phyloP scores from a whole-genome alignment of 2,113 vertebrate genomes.

The Pycnonotus jocosus region DNA sequence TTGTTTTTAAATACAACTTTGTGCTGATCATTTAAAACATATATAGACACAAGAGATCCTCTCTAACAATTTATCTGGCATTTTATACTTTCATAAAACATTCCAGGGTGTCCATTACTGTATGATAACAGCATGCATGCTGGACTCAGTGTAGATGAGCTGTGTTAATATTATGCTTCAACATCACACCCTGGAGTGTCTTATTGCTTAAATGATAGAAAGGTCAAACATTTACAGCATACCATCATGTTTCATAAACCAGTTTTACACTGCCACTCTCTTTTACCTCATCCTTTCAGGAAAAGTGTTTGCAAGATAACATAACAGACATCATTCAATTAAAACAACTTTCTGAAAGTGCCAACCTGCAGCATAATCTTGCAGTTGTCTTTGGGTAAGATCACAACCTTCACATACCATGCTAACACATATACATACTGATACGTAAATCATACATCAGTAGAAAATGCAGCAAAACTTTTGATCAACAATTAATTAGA shows the following conservation, averaged over 20 bases:
- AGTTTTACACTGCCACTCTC: neutral
- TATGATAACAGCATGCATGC: neutral
- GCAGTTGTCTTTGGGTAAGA: neutral
- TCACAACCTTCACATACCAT: neutral
- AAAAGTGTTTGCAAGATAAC: neutral
- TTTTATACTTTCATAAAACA: neutral
- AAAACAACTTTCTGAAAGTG: neutral
- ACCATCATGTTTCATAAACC: neutral
- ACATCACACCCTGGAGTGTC: neutral
- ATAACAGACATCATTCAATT: neutral
- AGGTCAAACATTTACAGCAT: conserved; percentile 18
- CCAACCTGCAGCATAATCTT: neutral
- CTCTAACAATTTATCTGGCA: neutral
- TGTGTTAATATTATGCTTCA: conserved; percentile 15
- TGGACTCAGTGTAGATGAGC: neutral
- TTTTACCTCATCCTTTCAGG: neutral
- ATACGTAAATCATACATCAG: neutral
- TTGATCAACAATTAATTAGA: neutral
- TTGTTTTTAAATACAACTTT: neutral
- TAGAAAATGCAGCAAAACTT: neutral
- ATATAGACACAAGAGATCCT: neutral
- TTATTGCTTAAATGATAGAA: conserved; percentile 22
- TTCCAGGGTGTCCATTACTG: neutral
- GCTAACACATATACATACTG: neutral
- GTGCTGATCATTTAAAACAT: neutral